phyloP scores from a whole-genome alignment of 2,888 invertebrate genomes.

The Eremobia ochroleuca region DNA sequence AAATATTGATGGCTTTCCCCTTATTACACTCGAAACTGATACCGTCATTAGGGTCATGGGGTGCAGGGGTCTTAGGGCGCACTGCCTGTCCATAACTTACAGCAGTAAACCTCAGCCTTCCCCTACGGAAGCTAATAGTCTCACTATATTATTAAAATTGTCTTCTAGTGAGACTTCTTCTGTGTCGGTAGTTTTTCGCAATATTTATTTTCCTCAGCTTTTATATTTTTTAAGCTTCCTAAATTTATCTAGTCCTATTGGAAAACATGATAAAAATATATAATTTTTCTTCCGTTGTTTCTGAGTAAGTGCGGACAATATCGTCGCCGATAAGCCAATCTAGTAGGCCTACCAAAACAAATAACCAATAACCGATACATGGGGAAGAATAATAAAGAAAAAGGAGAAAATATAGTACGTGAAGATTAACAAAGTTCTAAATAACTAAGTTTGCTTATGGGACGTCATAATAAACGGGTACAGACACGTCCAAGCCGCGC shows the following conservation, averaged over 20 bases:
- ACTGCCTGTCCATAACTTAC: conserved; percentile 55
- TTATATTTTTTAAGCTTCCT: neutral
- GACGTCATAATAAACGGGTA: conserved; percentile 76
- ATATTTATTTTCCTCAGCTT: neutral
- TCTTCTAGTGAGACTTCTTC: conserved; percentile 43
- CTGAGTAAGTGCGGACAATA: conserved; percentile 13
- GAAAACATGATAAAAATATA: neutral
- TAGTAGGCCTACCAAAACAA: conserved; percentile 44
- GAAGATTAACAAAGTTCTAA: conserved; percentile 71
- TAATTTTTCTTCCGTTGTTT: neutral
- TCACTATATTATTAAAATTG: conserved; percentile 42
- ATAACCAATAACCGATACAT: conserved; percentile 61
- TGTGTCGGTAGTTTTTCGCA: neutral
- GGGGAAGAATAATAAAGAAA: conserved; percentile 63
- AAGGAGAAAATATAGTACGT: conserved; percentile 68
- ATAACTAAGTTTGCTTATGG: conserved; percentile 73
- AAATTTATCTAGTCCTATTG: neutral
- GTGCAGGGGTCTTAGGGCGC: conserved; percentile 53
- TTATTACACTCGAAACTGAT: conserved; percentile 53
- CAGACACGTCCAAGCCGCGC: conserved; percentile 75
- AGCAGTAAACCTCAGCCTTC: conserved; percentile 48
- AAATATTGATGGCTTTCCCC: conserved; percentile 43
- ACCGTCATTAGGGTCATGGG: conserved; percentile 54
- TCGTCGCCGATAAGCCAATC: conserved; percentile 18
- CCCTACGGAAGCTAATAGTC: conserved; percentile 48